Conservation (phyloP, 2,797 vertebrate genomes). For the Bradypodion ventrale region DNA sequence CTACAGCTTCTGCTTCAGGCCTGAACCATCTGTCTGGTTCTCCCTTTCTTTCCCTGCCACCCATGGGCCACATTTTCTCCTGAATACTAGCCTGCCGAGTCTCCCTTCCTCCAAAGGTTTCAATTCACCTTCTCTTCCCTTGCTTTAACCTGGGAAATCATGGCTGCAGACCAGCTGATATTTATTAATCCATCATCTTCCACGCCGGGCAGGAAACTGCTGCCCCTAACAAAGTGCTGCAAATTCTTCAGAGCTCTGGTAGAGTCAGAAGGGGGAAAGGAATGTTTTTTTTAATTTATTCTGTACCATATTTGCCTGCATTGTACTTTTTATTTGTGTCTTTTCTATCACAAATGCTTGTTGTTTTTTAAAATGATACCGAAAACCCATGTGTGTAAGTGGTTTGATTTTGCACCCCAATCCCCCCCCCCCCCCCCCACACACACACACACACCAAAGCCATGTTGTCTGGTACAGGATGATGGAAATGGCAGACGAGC, state of each 20-base stretch:
- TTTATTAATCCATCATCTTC: conserved; percentile 9
- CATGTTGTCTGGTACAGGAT: no score
- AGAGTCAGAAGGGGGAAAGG: background rate
- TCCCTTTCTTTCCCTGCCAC: background rate
- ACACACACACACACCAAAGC: no score
- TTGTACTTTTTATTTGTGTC: background rate
- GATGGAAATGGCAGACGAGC: no score
- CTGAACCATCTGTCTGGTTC: background rate
- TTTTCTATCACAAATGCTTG: conserved; percentile 10
- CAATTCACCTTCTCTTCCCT: no score
- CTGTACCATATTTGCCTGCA: conserved; percentile 17
- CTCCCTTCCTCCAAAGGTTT: no score
- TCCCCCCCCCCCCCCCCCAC: no score
- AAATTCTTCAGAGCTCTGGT: background rate
- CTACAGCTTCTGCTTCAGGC: no score
- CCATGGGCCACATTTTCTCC: background rate
- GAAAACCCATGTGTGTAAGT: background rate
- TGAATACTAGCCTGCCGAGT: background rate
- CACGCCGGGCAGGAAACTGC: background rate
- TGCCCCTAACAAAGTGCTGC: background rate
- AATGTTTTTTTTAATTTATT: conserved; percentile 33
- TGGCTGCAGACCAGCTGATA: background rate
- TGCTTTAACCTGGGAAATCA: background rate
- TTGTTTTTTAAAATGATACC: background rate
- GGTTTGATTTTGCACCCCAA: background rate